Conservation (phyloP, 1,140 invertebrate genomes). For the Alviniconcha marisindica region DNA sequence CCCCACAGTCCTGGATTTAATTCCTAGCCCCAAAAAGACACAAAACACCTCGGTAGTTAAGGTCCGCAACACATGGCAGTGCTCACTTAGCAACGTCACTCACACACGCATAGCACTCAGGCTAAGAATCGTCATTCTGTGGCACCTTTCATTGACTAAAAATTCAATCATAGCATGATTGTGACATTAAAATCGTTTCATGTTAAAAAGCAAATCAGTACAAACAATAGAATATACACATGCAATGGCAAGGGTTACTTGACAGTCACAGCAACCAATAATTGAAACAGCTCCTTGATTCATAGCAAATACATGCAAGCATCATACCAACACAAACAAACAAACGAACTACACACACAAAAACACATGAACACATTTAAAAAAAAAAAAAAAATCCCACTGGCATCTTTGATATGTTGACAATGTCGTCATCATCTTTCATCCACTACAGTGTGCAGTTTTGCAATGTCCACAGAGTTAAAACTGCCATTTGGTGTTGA, state of each 20-base stretch:
- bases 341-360: no score
- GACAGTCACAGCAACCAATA: neutral
- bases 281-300: neutral
- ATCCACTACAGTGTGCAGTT: neutral
- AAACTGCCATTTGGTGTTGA: conserved; percentile 18
- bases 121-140: neutral
- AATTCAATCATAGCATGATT: conserved; percentile 16
- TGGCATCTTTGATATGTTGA: conserved; percentile 27
- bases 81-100: neutral
- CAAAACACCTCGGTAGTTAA: neutral
- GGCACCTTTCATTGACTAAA: neutral
- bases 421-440: neutral
- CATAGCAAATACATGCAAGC: no score
- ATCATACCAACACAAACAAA: no score
- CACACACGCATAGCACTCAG: neutral
- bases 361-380: conserved; percentile 7
- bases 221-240: neutral
- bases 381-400: neutral
- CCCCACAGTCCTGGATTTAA: conserved; percentile 1
- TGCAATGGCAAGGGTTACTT: conserved; percentile 8
- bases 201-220: neutral
- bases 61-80: neutral
- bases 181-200: neutral
- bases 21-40: neutral
- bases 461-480: neutral